These are phyloP conservation scores for Bombylius major DNA, from an alignment of 2,888 invertebrate genomes.

Conservation along the genomic window DNA sequence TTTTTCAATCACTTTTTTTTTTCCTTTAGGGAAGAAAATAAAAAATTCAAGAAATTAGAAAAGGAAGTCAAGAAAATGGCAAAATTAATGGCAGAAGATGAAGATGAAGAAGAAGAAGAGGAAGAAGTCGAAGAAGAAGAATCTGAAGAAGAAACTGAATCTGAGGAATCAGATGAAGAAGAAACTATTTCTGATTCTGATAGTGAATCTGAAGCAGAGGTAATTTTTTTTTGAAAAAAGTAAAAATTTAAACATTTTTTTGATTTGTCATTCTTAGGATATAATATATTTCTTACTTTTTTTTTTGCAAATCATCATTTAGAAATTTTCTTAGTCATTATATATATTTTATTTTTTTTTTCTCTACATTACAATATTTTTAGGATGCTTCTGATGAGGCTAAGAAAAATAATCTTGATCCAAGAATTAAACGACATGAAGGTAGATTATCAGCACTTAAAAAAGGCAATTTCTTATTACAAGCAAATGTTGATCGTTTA, in stretches of 20 bases:
- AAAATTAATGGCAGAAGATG: slow-evolving; percentile 68
- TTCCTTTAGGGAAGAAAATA: slow-evolving; percentile 53
- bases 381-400: slow-evolving; percentile 54
- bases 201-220: slow-evolving; percentile 56
- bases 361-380: slow-evolving; percentile 7
- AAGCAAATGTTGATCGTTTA: slow-evolving; percentile 75
- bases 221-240: slow-evolving; percentile 16
- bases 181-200: slow-evolving; percentile 56
- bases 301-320: too few relatives aligned
- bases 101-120: slow-evolving; percentile 58
- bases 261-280: too few relatives aligned
- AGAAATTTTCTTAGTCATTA: too few relatives aligned
- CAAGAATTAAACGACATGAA: slow-evolving; percentile 62
- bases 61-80: slow-evolving; percentile 89
- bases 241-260: neutral
- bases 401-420: slow-evolving; percentile 52
- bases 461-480: slow-evolving; percentile 76
- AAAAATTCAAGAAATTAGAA: slow-evolving; percentile 68
- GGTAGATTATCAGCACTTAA: slow-evolving; percentile 65
- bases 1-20: neutral
- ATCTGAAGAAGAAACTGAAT: slow-evolving; percentile 30
- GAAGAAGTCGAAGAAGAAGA: slow-evolving; percentile 40
- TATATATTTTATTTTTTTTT: neutral
- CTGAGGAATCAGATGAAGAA: slow-evolving; percentile 37
- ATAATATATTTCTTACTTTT: too few relatives aligned